phyloP scores from a whole-genome alignment of 1,140 invertebrate species.

The Bombus sibiricus region DNA sequence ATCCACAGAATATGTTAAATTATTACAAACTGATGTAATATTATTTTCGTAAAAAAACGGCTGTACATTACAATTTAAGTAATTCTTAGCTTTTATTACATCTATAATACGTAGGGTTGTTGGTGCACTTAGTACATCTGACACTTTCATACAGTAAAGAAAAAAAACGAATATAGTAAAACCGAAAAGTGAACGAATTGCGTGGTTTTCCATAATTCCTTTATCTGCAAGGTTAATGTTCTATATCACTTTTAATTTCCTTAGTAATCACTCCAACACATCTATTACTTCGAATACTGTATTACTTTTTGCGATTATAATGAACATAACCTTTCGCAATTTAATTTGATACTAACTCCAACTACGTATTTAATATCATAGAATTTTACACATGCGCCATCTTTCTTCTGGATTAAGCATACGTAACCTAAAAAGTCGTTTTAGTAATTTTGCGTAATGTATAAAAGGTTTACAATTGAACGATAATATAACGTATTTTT shows the following conservation, averaged over 20 bases:
- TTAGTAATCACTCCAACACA: not conserved
- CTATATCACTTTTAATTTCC: not conserved
- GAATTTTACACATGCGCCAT: constrained; percentile 22
- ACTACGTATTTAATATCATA: not conserved
- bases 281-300: not conserved
- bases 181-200: constrained; percentile 4
- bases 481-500: not conserved
- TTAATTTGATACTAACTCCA: not conserved
- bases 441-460: not conserved
- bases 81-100: constrained; percentile 37
- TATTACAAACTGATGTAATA: constrained; percentile 25
- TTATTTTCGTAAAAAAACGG: constrained; percentile 39
- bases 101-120: not conserved
- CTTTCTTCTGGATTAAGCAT: not conserved
- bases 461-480: not conserved
- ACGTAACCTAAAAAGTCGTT: not conserved
- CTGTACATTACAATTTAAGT: not conserved
- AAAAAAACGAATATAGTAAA: constrained; percentile 22
- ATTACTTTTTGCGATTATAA: not conserved
- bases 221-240: not conserved
- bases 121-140: not conserved
- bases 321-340: constrained; percentile 30
- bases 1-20: constrained; percentile 22
- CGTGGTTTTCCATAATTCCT: constrained; percentile 42
- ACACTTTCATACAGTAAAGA: constrained; percentile 40